Percentiles rank a stretch among this genome's conserved stretches.
These are phyloP conservation scores for Aptenodytes forsteri DNA, from an alignment of 2,113 vertebrate species.

Conservation along the genomic window DNA sequence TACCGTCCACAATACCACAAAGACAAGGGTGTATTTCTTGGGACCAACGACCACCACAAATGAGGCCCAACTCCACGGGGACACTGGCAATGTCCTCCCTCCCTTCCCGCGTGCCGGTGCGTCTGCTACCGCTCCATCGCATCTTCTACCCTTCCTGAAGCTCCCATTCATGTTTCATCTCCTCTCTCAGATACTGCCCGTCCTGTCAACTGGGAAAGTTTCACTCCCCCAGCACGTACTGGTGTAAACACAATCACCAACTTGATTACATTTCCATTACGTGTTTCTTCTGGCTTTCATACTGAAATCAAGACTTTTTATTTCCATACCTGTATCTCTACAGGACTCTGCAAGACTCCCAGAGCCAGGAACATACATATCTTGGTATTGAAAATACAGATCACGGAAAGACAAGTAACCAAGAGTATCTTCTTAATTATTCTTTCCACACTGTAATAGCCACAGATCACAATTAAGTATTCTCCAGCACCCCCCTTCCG, in stretches of 20 bases:
- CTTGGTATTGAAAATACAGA: neutral
- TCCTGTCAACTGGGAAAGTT: neutral
- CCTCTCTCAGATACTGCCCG: neutral
- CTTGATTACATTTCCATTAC: neutral
- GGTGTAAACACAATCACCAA: neutral
- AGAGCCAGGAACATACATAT: neutral
- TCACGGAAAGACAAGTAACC: neutral
- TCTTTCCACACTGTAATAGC: neutral
- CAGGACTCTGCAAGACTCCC: neutral
- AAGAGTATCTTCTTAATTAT: neutral
- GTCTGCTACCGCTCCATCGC: too few relatives aligned
- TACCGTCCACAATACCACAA: neutral
- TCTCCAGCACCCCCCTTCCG: neutral
- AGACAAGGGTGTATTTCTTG: neutral
- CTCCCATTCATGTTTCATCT: fast-evolving
- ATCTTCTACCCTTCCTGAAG: neutral
- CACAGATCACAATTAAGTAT: neutral
- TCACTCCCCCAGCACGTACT: neutral
- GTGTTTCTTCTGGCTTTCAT: neutral
- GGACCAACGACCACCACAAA: neutral
- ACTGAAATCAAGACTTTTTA: neutral
- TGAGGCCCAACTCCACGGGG: neutral
- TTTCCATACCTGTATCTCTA: neutral
- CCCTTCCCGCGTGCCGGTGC: fast-evolving
- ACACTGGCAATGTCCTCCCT: too few relatives aligned